These are phyloP conservation scores for Cheilosia grossa DNA, from an alignment of 2,888 invertebrate species.

Conservation along the genomic window DNA sequence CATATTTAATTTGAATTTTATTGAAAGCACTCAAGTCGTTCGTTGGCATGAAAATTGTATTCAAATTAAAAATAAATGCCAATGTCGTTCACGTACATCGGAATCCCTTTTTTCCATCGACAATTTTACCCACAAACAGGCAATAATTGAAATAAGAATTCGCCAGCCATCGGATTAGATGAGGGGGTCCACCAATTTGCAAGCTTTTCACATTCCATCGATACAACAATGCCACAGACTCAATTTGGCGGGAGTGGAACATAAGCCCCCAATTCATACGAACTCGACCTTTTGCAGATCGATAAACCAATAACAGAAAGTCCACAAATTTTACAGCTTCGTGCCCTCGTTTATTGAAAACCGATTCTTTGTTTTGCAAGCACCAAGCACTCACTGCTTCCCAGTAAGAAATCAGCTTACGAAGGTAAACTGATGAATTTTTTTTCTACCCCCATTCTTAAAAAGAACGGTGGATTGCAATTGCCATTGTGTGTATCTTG, in stretches of 20 bases:
- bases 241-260: slow-evolving; percentile 21
- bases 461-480: slow-evolving; percentile 34
- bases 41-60: neutral
- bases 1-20: neutral
- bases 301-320: slow-evolving; percentile 70
- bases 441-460: slow-evolving; percentile 2
- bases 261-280: slow-evolving; percentile 7
- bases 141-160: slow-evolving; percentile 46
- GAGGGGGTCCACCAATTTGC: neutral
- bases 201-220: slow-evolving; percentile 23
- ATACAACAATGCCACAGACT: slow-evolving; percentile 45
- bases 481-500: slow-evolving; percentile 17
- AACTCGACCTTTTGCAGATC: slow-evolving; percentile 55
- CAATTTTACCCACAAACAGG: slow-evolving; percentile 18
- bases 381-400: slow-evolving; percentile 42
- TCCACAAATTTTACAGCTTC: slow-evolving; percentile 72
- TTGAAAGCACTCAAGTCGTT: neutral
- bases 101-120: slow-evolving; percentile 15
- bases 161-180: neutral
- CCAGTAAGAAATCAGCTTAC: slow-evolving; percentile 25
- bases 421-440: slow-evolving; percentile 49
- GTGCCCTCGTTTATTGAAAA: slow-evolving; percentile 65
- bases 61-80: neutral
- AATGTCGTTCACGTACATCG: neutral
- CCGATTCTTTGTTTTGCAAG: slow-evolving; percentile 67